Base-by-base conservation (phyloP, 1,140 invertebrate species). In the Drosophila orena region DNA sequence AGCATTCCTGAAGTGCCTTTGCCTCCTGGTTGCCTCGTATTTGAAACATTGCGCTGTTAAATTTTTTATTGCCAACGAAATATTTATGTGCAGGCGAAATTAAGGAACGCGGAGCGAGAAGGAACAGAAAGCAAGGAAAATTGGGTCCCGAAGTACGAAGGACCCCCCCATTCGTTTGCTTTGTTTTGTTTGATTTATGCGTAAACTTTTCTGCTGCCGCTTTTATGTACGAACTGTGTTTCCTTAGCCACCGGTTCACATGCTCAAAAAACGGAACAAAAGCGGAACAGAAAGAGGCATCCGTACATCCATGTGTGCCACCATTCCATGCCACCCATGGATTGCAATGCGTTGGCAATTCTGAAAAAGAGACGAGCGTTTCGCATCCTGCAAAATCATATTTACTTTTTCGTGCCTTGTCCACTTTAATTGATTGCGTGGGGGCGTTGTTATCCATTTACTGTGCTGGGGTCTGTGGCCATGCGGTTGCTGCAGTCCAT, bases 11-110 rank as follows among this genome's bases (percentile, higher is more conserved):
- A 17, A 24, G 44, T 24, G 27, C 46, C 46, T 30, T 30, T 10
- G 3, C 2, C 7, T 7, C 2, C 27, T 30, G 30, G 7, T 8
- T 30, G n/a, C 2, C 30, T 8, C 30, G 30, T 10, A 8, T 30
- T 30, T 30, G 30, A 30, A 30, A 30, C 7, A 30, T 8, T 30
- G 30, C 34, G 83, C 75, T 88, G 74, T 81, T 86, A 88, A 68
- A 88, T 71, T 79, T 85, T 88, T 88, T 88, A 86, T 88, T 81
- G 50, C 69, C 65, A 42, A 43, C 46, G 46, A 75, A 75, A 75
- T 66, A 75, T 81, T 59, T 88, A 86, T 79, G 81, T 88, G 81
- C 85, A 68, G 59, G 52, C 42, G 49, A 56, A 77, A 44, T 40
- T 35, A 46, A n/a, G 24, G 24, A 8, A 15, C 7, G 17, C 24